Base-by-base conservation (phyloP, 2,888 invertebrate species). In the Tipula confusa region DNA sequence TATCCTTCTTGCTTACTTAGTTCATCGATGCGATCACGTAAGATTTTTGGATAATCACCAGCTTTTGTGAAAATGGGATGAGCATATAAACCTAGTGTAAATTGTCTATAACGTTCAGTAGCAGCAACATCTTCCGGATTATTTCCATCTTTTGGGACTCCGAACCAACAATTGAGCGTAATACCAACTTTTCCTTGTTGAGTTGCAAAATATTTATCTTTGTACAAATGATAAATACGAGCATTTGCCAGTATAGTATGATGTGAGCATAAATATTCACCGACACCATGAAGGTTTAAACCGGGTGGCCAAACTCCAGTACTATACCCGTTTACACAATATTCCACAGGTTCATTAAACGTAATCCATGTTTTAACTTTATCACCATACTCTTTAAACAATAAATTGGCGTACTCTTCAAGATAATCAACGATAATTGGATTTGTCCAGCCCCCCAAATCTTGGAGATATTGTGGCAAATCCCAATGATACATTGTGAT, bases 401-500 rank as follows among this genome's bases (percentile, higher is more conserved):
- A 88, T 48, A 91, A 80, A 29, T 89, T 87, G 0, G 91, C 91
- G 85, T 91, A 92, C 13, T 90, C 90, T 84, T 88, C 89, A 83
- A 91, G 92, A 89, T 91, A 91, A 36, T 90, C 88, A 0, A 89
- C 86, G 79, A 91, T 86, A 0, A 89, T 80, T 0, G 90, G 88
- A 84, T 90, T 91, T 0, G 88, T 84, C 84, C 90, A 91, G 6
- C 93, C 93, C 6, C 92, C 93, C 7, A 91, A 85, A 0, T 91
- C 90, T 85, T 92, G 92, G 0, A 93, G 87, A 82, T 89, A 89
- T 84, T 90, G 89, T 0, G 92, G 92, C 64, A 92, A 86, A 86
- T 92, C 92, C 90, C 91, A 91, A 84, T 92, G 92, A 86, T 90
- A 91, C 36, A 92, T 87, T 0, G 92, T 91, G 86, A 93, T 89